Conservation (phyloP, 1,140 invertebrate species). For the Helicoverpa zea region DNA sequence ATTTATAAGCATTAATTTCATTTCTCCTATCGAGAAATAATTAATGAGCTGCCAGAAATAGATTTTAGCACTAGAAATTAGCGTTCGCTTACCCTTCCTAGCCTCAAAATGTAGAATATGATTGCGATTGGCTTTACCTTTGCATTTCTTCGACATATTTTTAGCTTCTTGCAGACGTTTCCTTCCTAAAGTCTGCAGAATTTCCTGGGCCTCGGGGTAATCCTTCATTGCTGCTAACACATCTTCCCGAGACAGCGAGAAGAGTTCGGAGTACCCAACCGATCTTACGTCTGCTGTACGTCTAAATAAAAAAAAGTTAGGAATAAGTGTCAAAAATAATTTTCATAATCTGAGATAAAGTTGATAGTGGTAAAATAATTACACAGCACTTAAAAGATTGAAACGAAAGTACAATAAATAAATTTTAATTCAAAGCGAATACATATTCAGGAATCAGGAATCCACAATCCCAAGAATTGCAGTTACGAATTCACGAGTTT, state of each 20-base stretch:
- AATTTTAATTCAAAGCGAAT: not conserved
- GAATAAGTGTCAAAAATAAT: not conserved
- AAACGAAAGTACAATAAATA: not conserved
- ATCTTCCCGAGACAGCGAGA: constrained; percentile 98
- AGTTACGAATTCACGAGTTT: not conserved
- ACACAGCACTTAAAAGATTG: not conserved
- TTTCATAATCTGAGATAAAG: not conserved
- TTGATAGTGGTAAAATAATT: not conserved
- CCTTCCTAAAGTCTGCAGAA: constrained; percentile 94
- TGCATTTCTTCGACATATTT: constrained; percentile 80
- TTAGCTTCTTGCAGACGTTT: constrained; percentile 95
- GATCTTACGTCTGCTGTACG: constrained; percentile 98
- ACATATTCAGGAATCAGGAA: constrained; percentile 7
- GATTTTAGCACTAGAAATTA: not conserved
- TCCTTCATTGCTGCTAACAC: constrained; percentile 98
- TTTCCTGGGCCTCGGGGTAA: constrained; percentile 98
- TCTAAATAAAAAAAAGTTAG: constrained; percentile 85
- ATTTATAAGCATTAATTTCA: too few relatives aligned
- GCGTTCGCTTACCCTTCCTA: not conserved
- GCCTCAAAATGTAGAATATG: constrained; percentile 10
- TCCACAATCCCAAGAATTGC: not conserved
- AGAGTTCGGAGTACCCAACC: constrained; percentile 98
- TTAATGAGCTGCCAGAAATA: not conserved
- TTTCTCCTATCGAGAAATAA: constrained; percentile 22
- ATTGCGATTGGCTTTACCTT: constrained; percentile 66